Base-by-base conservation (phyloP, 1,140 invertebrate genomes). In the Lamellibrachia luymesi region DNA sequence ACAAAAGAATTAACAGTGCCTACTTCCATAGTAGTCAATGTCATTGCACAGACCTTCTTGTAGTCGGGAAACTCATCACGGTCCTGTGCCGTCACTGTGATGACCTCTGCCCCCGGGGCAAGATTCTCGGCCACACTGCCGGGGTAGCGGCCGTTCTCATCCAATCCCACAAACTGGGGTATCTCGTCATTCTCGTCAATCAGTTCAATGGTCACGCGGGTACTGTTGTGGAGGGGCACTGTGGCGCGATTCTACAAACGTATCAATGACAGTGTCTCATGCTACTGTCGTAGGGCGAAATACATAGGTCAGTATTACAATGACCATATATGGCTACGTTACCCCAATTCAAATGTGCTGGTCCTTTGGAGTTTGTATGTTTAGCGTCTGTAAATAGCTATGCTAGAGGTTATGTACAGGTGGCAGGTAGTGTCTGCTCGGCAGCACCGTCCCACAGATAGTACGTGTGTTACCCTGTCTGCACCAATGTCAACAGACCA, bases 141-240 rank as follows among this genome's bases (percentile, higher is more conserved):
- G 98, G 97, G 90, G 99, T 98, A 25, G 98, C 99, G 97, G 98
- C 98, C 96, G 98, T 96, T 99, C 98, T 95, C 98, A 97, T 97
- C 99, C 98, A 93, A 98, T 98, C 93, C 93, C 25, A 93, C 91
- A 96, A 99, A 99, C 93, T 99, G 97, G 8, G 98, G 98, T 95
- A 99, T 99, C 96, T 99, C 98, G 96, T 99, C 98, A 96, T 99
- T 99, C 91, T 99, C 98, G 96, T 99, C 98, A 38, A 94, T 93
- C 56, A 95, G 92, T 96, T 99, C 98, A 91, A 99, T 96, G 97
- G 98, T 98, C 95, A 99, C 27, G 22, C 94, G 49, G 38, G 94
- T 94, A 56, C 94, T 93, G 80, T 94, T 93, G 92, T 93, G 89
- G 52, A 94, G 52, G 5, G 93, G 92, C n/a, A 93, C 92, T 13